These are phyloP conservation scores for Lochmaea capreae DNA, from an alignment of 2,888 invertebrate genomes.

Conservation along the genomic window DNA sequence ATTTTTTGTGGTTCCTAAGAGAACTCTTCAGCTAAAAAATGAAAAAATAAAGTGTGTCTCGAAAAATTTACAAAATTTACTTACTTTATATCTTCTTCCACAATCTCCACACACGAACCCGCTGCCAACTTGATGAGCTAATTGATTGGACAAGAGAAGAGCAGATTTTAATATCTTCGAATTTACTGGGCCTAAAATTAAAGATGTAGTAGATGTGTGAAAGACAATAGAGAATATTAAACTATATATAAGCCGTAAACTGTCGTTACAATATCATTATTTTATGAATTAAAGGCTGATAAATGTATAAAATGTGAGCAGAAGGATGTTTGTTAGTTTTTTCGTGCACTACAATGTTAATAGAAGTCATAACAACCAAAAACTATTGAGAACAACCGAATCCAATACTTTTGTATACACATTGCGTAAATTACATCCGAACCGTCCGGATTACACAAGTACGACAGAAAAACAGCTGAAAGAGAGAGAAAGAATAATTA, in stretches of 20 bases:
- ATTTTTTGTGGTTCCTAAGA: conserved; percentile 50
- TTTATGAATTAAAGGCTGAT: too few relatives aligned
- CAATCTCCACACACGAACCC: conserved; percentile 83
- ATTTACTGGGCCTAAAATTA: conserved; percentile 15
- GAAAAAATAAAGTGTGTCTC: conserved; percentile 71
- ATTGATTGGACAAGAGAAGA: conserved; percentile 31
- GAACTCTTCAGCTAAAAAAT: conserved; percentile 47
- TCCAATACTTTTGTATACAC: too few relatives aligned
- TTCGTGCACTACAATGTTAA: not conserved
- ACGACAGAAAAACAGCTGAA: too few relatives aligned
- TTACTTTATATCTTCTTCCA: conserved; percentile 80
- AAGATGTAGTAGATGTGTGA: not conserved
- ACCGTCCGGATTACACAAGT: too few relatives aligned
- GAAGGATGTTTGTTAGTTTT: not conserved
- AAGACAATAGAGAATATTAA: not conserved
- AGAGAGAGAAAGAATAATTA: too few relatives aligned
- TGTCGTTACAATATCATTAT: too few relatives aligned
- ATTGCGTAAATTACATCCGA: too few relatives aligned
- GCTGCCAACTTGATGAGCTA: conserved; percentile 16
- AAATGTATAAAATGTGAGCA: not conserved
- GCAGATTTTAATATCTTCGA: conserved; percentile 38
- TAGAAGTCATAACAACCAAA: too few relatives aligned
- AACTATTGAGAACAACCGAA: too few relatives aligned
- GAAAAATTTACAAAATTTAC: too few relatives aligned
- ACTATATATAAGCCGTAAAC: too few relatives aligned